Evolutionary conservation across 2,797 vertebrate genomes (phyloP), one percentile per base, ranked within the genome.

Genomic region (Vespertilio murinus): DNA sequence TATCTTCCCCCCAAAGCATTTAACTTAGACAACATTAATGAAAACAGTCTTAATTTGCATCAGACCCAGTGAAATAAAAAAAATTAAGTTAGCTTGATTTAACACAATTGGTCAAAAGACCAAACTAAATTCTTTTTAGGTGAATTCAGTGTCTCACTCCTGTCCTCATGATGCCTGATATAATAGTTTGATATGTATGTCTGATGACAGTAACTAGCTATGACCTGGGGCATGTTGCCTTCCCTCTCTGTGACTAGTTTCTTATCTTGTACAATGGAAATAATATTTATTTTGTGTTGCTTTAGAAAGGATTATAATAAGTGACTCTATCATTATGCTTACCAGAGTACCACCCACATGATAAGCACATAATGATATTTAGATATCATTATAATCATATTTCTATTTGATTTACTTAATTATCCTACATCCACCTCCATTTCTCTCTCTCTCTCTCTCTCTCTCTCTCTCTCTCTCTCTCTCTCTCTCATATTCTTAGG

Each of bases 61-160:
- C 49, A 93, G 82, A 95, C 42, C 91, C 85, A 95, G 20, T 94
- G 96, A 97, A 97, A 96, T 96, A 93, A 97, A 96, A 97, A 96
- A 96, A 94, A 94, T 97, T 92, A 92, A 81, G 92, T 79, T 86
- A 95, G 82, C 71, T 96, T 96, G 82, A 93, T 75, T 93, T 89
- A 97, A 88, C 61, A 89, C 79, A 91, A 13, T 83, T 91, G 79
- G 42, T 42, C 70, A 95, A 92, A 90, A 95, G 88, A 33, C 59
- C 91, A 93, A 83, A 91, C 25, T 79, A 82, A 95, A 54, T 78
- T 6, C 30, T 28, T 54, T 79, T 88, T 52, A 84, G 45, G 35
- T 74, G 33, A 69, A 88, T 86, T 86, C 42, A 23, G 0, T 56
- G n/a, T 64, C 65, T 91, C 28, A 40, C 25, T 80, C 70, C 23